phyloP scores from a whole-genome alignment of 2,888 invertebrate genomes.

The Pristionchus fissidentatus region DNA sequence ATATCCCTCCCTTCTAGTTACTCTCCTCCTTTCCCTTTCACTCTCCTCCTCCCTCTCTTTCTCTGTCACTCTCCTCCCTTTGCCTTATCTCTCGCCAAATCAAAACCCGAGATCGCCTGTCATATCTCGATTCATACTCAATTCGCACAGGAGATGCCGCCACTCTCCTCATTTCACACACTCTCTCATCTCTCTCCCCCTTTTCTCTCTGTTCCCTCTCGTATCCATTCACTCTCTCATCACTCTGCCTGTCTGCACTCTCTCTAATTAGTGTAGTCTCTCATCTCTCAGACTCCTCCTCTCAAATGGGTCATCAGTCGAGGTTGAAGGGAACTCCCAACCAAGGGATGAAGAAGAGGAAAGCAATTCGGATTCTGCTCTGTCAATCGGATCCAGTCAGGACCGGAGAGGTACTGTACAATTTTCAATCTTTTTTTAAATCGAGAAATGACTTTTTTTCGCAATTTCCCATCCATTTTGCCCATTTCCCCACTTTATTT shows the following conservation, averaged over 20 bases:
- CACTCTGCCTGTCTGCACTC: background rate
- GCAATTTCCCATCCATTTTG: too few species aligned
- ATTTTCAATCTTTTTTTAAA: background rate
- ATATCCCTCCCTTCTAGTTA: background rate
- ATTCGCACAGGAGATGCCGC: background rate
- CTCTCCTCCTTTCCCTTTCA: background rate
- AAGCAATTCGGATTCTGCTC: constrained; percentile 30
- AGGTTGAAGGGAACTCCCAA: background rate
- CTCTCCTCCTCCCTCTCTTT: background rate
- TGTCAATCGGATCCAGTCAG: constrained; percentile 30
- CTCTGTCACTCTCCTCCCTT: background rate
- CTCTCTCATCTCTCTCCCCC: constrained; percentile 22
- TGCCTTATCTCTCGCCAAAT: background rate
- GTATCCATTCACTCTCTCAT: background rate
- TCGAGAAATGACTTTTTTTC: too few species aligned
- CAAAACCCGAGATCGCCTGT: constrained; percentile 18
- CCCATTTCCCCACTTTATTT: too few species aligned
- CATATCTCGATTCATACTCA: background rate
- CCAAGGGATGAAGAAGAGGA: constrained; percentile 38
- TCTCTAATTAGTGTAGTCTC: constrained; percentile 35
- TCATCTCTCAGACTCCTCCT: constrained; percentile 34
- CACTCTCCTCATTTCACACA: background rate
- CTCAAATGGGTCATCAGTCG: constrained; percentile 34
- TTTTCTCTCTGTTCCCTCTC: background rate
- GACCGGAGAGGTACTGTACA: constrained; percentile 28